Conservation (phyloP, 2,888 invertebrate genomes). For the Plebejus melissa region DNA sequence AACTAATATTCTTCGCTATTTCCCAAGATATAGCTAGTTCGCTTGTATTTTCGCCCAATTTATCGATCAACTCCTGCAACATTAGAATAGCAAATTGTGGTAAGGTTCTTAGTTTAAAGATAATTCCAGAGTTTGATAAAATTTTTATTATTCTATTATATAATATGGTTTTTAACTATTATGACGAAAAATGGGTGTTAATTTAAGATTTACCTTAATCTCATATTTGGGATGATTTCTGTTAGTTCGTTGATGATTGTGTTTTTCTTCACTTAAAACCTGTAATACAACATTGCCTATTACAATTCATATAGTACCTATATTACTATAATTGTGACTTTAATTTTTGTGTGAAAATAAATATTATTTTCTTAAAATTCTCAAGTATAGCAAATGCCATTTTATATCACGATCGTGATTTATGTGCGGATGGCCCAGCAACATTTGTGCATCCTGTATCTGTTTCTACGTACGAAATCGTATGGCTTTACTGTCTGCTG, state of each 20-base stretch:
- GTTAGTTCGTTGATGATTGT: not conserved
- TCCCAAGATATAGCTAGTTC: slow-evolving; percentile 83
- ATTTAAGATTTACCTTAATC: slow-evolving; percentile 34
- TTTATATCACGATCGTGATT: too few relatives aligned
- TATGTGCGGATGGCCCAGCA: too few relatives aligned
- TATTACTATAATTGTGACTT: too few relatives aligned
- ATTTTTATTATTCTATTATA: too few relatives aligned
- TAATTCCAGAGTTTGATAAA: too few relatives aligned
- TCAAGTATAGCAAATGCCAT: too few relatives aligned
- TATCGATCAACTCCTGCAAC: slow-evolving; percentile 78
- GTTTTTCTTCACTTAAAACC: not conserved
- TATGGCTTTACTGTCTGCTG: not conserved
- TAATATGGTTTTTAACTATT: too few relatives aligned
- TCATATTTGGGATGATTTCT: slow-evolving; percentile 1
- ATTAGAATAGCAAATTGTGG: slow-evolving; percentile 25
- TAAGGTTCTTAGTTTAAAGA: not conserved
- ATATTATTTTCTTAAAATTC: too few relatives aligned
- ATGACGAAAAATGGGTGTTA: too few relatives aligned
- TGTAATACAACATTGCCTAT: not conserved
- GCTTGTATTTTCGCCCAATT: slow-evolving; percentile 79
- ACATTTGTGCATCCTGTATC: too few relatives aligned
- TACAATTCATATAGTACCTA: too few relatives aligned
- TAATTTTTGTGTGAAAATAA: too few relatives aligned
- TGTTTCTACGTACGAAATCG: not conserved
- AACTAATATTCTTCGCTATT: slow-evolving; percentile 81